Evolutionary conservation across 2,888 invertebrate species (phyloP).

Genomic region (Brachynemurus nebulosus): DNA sequence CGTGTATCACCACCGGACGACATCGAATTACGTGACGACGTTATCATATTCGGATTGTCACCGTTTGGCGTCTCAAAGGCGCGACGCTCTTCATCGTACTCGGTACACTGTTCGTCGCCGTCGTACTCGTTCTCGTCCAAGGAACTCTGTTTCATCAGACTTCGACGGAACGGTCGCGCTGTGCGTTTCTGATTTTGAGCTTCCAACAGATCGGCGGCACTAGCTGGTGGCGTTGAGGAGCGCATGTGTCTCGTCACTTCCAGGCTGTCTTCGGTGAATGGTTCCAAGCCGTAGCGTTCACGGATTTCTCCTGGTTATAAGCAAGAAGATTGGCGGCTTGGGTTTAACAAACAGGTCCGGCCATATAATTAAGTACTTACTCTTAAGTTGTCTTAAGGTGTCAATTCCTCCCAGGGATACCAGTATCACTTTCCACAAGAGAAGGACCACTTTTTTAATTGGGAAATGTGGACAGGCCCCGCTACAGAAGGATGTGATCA

Average conservation of each 20-base stretch:
- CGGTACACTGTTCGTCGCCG: constrained; percentile 40
- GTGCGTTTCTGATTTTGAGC: constrained; percentile 68
- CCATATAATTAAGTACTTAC: constrained; percentile 25
- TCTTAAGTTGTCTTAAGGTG: constrained; percentile 64
- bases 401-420: constrained; percentile 86
- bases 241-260: constrained; percentile 90
- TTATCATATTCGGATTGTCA: constrained; percentile 9
- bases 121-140: constrained; percentile 67
- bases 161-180: constrained; percentile 54
- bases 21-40: constrained; percentile 24
- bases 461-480: constrained; percentile 95
- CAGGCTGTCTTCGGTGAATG: constrained; percentile 81
- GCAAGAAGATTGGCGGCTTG: no score
- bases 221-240: constrained; percentile 88
- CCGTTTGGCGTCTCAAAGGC: constrained; percentile 32
- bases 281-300: constrained; percentile 55
- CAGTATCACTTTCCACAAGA: constrained; percentile 91
- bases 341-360: no score
- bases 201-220: constrained; percentile 78
- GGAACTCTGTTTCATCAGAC: constrained; percentile 84
- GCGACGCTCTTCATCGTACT: constrained; percentile 36
- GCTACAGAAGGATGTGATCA: constrained; percentile 94
- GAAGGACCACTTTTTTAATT: constrained; percentile 90
- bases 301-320: constrained; percentile 38
- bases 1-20: constrained; percentile 32